A percentile compares a stretch with the other conserved stretches of the same genome.
These are phyloP conservation scores for Alcis repandata DNA, from an alignment of 2,888 invertebrate species.

Conservation along the genomic window DNA sequence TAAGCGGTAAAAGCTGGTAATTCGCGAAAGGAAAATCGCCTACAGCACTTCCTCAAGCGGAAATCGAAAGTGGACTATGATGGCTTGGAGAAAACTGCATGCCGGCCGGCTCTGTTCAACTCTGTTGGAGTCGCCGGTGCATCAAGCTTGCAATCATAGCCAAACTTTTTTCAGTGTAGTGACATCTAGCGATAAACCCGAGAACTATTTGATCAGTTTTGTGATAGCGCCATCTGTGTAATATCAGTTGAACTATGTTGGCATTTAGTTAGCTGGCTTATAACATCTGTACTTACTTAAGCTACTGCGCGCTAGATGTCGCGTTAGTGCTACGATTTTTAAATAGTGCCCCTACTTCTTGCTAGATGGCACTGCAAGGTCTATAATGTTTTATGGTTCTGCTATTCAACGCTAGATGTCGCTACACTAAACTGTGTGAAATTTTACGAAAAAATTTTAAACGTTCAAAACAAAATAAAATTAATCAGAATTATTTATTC, in stretches of 20 bases:
- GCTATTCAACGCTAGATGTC: constrained; percentile 57
- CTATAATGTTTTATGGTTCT: constrained; percentile 42
- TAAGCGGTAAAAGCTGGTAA: constrained; percentile 72
- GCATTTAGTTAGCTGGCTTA: background rate
- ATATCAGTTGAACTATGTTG: constrained; percentile 34
- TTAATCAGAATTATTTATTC: too few relatives aligned
- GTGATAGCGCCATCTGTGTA: constrained; percentile 62
- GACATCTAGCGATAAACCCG: constrained; percentile 60
- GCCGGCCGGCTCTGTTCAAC: too few relatives aligned
- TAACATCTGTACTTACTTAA: background rate
- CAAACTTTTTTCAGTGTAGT: constrained; percentile 36
- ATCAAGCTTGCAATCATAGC: constrained; percentile 27
- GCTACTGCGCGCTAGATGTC: background rate
- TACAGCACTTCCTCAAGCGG: constrained; percentile 79
- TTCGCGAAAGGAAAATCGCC: constrained; percentile 79
- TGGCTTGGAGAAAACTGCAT: constrained; percentile 72
- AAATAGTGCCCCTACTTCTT: constrained; percentile 21
- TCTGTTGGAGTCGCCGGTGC: constrained; percentile 24
- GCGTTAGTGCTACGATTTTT: constrained; percentile 20
- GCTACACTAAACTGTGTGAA: constrained; percentile 35
- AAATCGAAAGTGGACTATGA: constrained; percentile 81
- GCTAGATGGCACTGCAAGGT: constrained; percentile 40
- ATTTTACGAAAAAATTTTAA: background rate
- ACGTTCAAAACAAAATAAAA: background rate
- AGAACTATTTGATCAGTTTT: constrained; percentile 31